Conservation (phyloP, 2,888 invertebrate species). For the Lasioglossum malachurum region DNA sequence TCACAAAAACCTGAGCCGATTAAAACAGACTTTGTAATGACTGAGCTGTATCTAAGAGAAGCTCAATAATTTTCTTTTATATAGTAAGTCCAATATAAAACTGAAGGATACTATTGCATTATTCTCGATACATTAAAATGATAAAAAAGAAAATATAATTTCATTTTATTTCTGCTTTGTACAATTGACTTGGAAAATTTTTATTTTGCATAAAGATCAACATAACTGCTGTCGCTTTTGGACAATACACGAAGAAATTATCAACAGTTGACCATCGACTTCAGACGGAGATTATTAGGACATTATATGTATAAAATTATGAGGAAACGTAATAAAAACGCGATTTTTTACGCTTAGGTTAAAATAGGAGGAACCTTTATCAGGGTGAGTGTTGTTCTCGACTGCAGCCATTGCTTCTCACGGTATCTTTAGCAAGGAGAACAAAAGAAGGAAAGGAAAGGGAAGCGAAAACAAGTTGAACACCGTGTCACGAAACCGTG, state of each 20-base stretch:
- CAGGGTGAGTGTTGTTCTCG: background rate
- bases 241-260: background rate
- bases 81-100: no score
- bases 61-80: no score
- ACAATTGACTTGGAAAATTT: no score
- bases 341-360: background rate
- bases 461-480: conserved; percentile 4
- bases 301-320: background rate
- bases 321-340: background rate
- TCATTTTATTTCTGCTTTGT: no score
- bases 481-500: conserved; percentile 12
- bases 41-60: no score
- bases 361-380: background rate
- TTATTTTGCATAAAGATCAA: background rate
- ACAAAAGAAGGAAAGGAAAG: background rate
- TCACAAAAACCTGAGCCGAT: no score
- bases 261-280: background rate
- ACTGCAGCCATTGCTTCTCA: background rate
- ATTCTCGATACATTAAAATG: no score
- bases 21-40: no score
- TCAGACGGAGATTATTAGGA: background rate
- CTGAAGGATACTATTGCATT: no score
- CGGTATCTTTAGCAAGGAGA: background rate
- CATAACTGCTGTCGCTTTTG: background rate
- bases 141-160: no score